Conservation (phyloP, 2,888 invertebrate species). For the Drosophila nr. fundita region DNA sequence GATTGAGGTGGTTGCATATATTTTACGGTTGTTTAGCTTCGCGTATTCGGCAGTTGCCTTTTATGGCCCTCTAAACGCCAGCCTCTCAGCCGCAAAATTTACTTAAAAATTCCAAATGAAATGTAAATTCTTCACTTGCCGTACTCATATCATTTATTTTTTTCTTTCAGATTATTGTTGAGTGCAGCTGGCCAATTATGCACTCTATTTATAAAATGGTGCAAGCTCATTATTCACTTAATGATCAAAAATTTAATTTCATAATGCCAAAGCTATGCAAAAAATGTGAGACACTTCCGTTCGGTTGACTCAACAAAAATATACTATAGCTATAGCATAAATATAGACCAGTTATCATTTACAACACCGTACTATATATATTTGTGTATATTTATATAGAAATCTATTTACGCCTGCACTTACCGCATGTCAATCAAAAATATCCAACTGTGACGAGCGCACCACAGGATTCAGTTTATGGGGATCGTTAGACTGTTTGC, state of each 20-base stretch:
- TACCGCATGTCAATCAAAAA: conserved; percentile 71
- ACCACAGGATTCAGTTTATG: conserved; percentile 51
- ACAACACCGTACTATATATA: neutral
- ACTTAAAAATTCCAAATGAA: conserved; percentile 61
- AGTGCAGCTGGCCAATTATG: conserved; percentile 63
- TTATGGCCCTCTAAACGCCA: conserved; percentile 62
- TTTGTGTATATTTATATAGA: neutral
- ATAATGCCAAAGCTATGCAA: conserved; percentile 35
- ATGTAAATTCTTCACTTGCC: conserved; percentile 56
- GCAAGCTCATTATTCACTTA: conserved; percentile 57
- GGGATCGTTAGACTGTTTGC: conserved; percentile 38
- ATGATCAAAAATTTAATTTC: conserved; percentile 73
- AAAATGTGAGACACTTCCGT: conserved; percentile 58
- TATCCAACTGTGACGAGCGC: conserved; percentile 61
- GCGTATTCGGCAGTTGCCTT: conserved; percentile 74
- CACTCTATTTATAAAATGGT: conserved; percentile 34
- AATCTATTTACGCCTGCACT: conserved; percentile 46
- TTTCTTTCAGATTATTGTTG: conserved; percentile 31
- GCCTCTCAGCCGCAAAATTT: conserved; percentile 53
- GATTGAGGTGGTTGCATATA: conserved; percentile 62
- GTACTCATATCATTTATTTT: conserved; percentile 9
- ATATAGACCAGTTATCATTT: conserved; percentile 42
- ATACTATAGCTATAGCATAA: conserved; percentile 9
- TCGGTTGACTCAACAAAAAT: conserved; percentile 63
- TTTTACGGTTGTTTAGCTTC: conserved; percentile 77